Evolutionary conservation across 2,113 vertebrate genomes (phyloP), one percentile per base, ranked within the genome.

Genomic region (Cromileptes altivelis): DNA sequence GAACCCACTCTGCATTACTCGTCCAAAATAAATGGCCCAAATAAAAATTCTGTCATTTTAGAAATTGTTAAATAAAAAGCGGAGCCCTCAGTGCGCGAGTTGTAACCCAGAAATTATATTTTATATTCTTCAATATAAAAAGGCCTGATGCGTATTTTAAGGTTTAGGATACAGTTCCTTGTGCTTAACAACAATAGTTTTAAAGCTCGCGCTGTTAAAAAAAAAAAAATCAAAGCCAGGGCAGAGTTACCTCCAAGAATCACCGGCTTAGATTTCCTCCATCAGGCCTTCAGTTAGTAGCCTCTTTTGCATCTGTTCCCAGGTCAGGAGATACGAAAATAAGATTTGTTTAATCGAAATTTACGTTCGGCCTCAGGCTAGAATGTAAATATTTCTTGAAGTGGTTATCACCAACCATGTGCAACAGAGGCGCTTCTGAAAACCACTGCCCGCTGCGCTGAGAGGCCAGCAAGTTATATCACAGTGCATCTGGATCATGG

Each of bases 271-370:
- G 13, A 19, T 11, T 25, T 68, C 42, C 3, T 52, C 19, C 55
- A 1, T 42, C 19, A 61, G 56, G 63, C 67, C 33, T 76, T 47
- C 19, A 37, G 25, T 40, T 50, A 19, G 17, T 15, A 0, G 23
- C 52, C 73, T 89, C 71, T 40, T 86, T 91, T 87, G 85, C 86
- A 87, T 87, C 40, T 33, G 65, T 8, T 57, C 12, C 40, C n/a
- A 19, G 23, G 47, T 75, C 45, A 50, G 78, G 52, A 58, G 69
- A 30, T 70, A 84, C 80, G 81, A 67, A 90, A 92, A 90, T 82
- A 61, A 70, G 10, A 88, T 86, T 83, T 86, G 87, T 88, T 75
- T 89, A 77, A 83, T 83, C 49, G 57, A 71, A 70, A 23, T 69
- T 78, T 14, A 60, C 75, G 85, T 90, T 89, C 82, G 86, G 74